Base-by-base conservation (phyloP, 2,888 invertebrate genomes). In the Ectropis crepuscularia region DNA sequence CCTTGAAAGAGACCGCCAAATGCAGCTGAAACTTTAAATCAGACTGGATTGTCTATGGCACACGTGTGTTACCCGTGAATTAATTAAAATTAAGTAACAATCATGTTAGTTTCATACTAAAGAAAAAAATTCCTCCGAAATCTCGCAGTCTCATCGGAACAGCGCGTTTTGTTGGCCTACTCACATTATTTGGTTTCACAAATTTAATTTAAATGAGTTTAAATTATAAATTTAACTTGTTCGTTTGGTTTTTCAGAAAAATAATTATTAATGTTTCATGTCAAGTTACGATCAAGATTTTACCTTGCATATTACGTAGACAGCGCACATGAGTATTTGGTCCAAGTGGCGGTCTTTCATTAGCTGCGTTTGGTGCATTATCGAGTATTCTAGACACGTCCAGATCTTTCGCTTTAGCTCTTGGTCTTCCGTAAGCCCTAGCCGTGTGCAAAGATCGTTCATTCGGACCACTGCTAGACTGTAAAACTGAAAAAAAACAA, bases 291-390 rank as follows among this genome's bases (percentile, higher is more conserved):
- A 41, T 10, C 0, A 39, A 48, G 36, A 10, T 6, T 0, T 43
- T 64, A 97, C 96, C 94, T 97, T 97, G 83, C 97, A 97, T 77
- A 98, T 97, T 66, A 99, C 97, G 89, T 99, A 99, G 70, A 99
- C 96, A 68, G 98, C 96, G 90, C 99, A 99, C 98, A 99, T 99
- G 57, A 99, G 94, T 72, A 99, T 95, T 91, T 99, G 99, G 92
- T 99, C 99, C 39, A 99, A 93, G 89, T 99, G 99, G 5, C 99
- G 94, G 86, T 99, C 98, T 75, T 95, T 94, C 95, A 99, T 96
- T 51, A 99, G 93, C 69, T 96, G 95, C 0, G 96, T 96, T 78
- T 97, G 95, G 67, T 97, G 95, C 73, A 96, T 95, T 74, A 99
- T 94, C 5, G 97, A 96, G 89, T 98, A 95, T 86, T 99, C 99